These are phyloP conservation scores for Leptosomus discolor DNA, from an alignment of 2,113 vertebrate genomes.

Conservation along the genomic window DNA sequence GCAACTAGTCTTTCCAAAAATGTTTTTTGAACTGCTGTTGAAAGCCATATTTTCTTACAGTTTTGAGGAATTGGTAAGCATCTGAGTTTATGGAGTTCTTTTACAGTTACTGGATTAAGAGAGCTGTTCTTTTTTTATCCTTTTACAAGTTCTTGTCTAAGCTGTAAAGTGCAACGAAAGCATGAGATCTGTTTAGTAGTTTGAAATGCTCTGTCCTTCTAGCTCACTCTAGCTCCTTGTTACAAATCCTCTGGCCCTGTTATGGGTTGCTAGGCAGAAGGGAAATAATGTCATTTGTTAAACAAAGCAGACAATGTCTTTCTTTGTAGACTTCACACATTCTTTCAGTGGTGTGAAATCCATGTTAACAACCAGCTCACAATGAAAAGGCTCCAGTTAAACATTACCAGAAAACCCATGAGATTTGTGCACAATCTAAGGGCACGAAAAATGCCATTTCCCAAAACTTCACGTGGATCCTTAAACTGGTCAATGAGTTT, in stretches of 20 bases:
- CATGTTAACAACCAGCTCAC: not conserved
- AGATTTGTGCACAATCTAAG: not conserved
- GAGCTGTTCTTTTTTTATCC: not conserved
- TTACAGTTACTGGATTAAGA: not conserved
- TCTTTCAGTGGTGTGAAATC: slow-evolving; percentile 41
- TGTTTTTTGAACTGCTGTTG: not conserved
- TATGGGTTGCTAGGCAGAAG: slow-evolving; percentile 30
- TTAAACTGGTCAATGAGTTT: not conserved
- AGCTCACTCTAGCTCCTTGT: not conserved
- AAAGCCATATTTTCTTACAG: not conserved
- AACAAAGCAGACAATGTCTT: slow-evolving; percentile 39
- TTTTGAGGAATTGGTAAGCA: not conserved
- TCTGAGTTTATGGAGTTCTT: not conserved
- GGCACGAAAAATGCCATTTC: not conserved
- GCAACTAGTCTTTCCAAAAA: not conserved
- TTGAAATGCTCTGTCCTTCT: not conserved
- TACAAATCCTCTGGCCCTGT: not conserved
- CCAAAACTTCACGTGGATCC: not conserved
- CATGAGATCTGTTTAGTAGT: not conserved
- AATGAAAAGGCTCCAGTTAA: slow-evolving; percentile 10
- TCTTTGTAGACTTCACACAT: not conserved
- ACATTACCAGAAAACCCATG: not conserved
- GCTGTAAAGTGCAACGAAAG: not conserved
- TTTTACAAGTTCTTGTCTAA: not conserved
- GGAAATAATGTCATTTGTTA: slow-evolving; percentile 43